Evolutionary conservation across 30 jellyfish, hydroid and myxozoan species (phyloP).

Genomic region (Aurelia coerulea): DNA sequence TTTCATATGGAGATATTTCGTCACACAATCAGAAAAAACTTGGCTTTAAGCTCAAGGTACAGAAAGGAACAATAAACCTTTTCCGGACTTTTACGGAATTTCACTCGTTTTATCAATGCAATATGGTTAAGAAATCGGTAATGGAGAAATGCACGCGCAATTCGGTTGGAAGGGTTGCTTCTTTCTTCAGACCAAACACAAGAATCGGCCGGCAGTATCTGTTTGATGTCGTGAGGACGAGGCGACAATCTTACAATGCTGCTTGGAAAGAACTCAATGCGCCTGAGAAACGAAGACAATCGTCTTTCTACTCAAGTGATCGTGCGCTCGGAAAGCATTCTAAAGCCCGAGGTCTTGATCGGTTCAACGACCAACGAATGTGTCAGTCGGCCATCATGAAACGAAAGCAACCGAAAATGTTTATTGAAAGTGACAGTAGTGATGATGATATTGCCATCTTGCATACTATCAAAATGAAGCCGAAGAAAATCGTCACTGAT

Average conservation of each 20-base stretch:
- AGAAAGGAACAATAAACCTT: slow-evolving; percentile 86
- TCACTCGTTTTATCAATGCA: slow-evolving; percentile 97
- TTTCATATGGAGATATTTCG: slow-evolving; percentile 84
- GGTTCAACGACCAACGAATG: slow-evolving; percentile 52
- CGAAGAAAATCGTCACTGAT: slow-evolving; percentile 49
- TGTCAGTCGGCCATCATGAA: slow-evolving; percentile 61
- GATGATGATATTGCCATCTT: slow-evolving; percentile 34
- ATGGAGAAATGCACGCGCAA: slow-evolving; percentile 94
- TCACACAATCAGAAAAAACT: slow-evolving; percentile 78
- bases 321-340: slow-evolving; percentile 61
- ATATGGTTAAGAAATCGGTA: slow-evolving; percentile 92
- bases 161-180: slow-evolving; percentile 87
- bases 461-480: not conserved
- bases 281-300: slow-evolving; percentile 86
- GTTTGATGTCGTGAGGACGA: slow-evolving; percentile 93
- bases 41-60: slow-evolving; percentile 76
- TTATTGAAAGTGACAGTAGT: slow-evolving; percentile 46
- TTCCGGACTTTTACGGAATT: slow-evolving; percentile 97
- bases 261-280: slow-evolving; percentile 97
- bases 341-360: slow-evolving; percentile 10
- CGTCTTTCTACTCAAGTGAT: slow-evolving; percentile 91
- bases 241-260: slow-evolving; percentile 96
- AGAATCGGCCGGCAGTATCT: slow-evolving; percentile 70
- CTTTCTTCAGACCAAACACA: slow-evolving; percentile 81
- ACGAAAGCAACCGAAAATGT: slow-evolving; percentile 55